phyloP scores from a whole-genome alignment of 2,797 vertebrate species.

The Aplochiton taeniatus region DNA sequence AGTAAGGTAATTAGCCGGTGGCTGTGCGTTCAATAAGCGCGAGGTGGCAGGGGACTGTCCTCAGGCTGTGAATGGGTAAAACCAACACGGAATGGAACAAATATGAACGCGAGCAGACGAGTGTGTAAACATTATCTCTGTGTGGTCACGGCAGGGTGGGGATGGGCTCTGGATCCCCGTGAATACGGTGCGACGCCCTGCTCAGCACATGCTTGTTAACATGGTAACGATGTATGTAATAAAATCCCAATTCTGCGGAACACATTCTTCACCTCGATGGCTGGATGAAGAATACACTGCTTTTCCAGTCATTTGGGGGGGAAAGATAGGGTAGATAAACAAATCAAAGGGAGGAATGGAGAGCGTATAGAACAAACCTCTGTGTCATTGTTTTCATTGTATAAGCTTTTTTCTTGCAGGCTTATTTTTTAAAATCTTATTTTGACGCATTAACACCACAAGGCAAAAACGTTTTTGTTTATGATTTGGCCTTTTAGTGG shows the following conservation, averaged over 20 bases:
- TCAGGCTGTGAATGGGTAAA: conserved; percentile 12
- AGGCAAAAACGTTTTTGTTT: too few relatives aligned
- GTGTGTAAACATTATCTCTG: conserved; percentile 20
- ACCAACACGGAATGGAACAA: neutral
- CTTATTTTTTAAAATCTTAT: too few relatives aligned
- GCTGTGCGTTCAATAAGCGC: conserved; percentile 14
- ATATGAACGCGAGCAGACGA: conserved; percentile 21
- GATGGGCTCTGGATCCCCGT: conserved; percentile 1
- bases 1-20: conserved; percentile 29
- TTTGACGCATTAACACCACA: too few relatives aligned
- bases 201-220: conserved; percentile 47
- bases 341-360: neutral
- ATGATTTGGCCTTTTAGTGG: too few relatives aligned
- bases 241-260: conserved; percentile 32
- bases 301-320: conserved; percentile 23
- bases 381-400: too few relatives aligned
- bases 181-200: neutral
- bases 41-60: neutral
- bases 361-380: neutral
- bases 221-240: conserved; percentile 27
- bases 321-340: neutral
- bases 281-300: neutral
- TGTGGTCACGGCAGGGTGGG: conserved; percentile 41
- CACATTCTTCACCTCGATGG: conserved; percentile 8
- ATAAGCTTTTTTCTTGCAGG: too few relatives aligned